Evolutionary conservation across 2,113 vertebrate genomes (phyloP).

Genomic region (Cynoglossus semilaevis): DNA sequence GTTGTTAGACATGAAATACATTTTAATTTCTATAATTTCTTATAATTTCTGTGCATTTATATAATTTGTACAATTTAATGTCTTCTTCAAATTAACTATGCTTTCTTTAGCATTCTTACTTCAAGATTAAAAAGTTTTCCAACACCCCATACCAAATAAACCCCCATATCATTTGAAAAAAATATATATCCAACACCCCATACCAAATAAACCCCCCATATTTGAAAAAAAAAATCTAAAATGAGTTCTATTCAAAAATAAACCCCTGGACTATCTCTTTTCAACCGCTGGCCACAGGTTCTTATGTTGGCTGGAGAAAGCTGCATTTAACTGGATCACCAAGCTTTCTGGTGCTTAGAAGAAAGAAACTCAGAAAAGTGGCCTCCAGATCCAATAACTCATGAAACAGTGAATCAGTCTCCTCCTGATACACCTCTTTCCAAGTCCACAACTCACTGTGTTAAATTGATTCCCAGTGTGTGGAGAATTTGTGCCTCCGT

Average conservation of each 20-base stretch:
- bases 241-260: slow-evolving; percentile 51
- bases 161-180: slow-evolving; percentile 31
- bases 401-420: slow-evolving; percentile 70
- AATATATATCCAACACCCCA: slow-evolving; percentile 17
- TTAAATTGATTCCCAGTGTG: slow-evolving; percentile 75
- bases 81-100: slow-evolving; percentile 14
- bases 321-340: slow-evolving; percentile 57
- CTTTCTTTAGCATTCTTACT: slow-evolving; percentile 2
- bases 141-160: slow-evolving; percentile 11
- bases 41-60: too few relatives aligned
- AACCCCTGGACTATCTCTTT: slow-evolving; percentile 65
- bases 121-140: too few relatives aligned
- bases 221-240: slow-evolving; percentile 40
- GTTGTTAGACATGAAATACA: too few relatives aligned
- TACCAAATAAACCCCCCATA: slow-evolving; percentile 8
- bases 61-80: too few relatives aligned
- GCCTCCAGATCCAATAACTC: slow-evolving; percentile 73
- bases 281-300: slow-evolving; percentile 63
- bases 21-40: too few relatives aligned
- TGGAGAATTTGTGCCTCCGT: slow-evolving; percentile 70
- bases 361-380: slow-evolving; percentile 49
- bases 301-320: slow-evolving; percentile 44
- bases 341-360: slow-evolving; percentile 51
- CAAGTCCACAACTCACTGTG: slow-evolving; percentile 68
- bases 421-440: slow-evolving; percentile 60